These are phyloP conservation scores for Morbakka virulenta DNA, from an alignment of 30 jellyfish, hydroid and myxozoan species.

Conservation along the genomic window DNA sequence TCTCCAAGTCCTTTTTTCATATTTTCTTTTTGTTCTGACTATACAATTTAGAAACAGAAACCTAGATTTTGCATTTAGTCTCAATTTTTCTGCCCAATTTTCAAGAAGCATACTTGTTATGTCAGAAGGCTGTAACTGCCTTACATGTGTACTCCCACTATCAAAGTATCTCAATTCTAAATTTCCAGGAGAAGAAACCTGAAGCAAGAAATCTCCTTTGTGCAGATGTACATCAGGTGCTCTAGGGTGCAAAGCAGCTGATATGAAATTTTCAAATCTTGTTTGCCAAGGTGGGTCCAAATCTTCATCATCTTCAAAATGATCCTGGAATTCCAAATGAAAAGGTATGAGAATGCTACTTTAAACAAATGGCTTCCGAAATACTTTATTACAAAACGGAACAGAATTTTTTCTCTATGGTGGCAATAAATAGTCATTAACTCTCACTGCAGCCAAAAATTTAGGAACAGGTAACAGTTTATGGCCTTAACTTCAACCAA, in stretches of 20 bases:
- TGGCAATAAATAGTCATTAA: too few species aligned
- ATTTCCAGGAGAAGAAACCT: conserved; percentile 71
- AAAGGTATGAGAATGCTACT: neutral
- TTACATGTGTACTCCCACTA: conserved; percentile 46
- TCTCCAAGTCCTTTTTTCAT: conserved; percentile 73
- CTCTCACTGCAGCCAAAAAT: too few species aligned
- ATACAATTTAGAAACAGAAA: conserved; percentile 71
- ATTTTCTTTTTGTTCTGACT: conserved; percentile 46
- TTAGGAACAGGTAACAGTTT: too few species aligned
- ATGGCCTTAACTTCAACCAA: too few species aligned
- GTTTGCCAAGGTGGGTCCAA: conserved; percentile 58
- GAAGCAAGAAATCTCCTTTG: conserved; percentile 88
- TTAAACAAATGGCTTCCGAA: neutral
- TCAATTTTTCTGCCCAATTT: conserved; percentile 83
- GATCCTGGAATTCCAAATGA: conserved; percentile 48
- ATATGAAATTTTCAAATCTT: conserved; percentile 65
- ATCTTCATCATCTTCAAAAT: conserved; percentile 25
- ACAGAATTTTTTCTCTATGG: neutral
- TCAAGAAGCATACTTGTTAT: conserved; percentile 74
- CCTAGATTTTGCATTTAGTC: conserved; percentile 60
- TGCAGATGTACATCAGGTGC: conserved; percentile 41
- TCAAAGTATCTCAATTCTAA: conserved; percentile 65
- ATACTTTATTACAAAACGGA: neutral
- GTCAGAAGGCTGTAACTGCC: conserved; percentile 65
- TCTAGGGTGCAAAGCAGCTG: conserved; percentile 77